These are phyloP conservation scores for Sitodiplosis mosellana DNA, from an alignment of 1,140 invertebrate genomes.

Conservation along the genomic window DNA sequence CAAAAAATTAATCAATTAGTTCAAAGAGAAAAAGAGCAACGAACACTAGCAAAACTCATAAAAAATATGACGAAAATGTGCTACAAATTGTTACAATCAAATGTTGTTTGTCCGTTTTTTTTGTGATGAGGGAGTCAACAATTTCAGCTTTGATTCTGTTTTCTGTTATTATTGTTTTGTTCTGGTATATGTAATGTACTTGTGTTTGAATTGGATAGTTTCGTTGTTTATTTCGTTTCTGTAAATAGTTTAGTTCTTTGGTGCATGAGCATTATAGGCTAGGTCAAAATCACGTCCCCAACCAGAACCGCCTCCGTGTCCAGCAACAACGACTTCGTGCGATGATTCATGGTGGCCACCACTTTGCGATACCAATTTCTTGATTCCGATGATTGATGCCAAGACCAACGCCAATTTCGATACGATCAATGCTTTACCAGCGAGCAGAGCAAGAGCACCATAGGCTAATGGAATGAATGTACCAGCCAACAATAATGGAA, in stretches of 20 bases:
- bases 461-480: constrained; percentile 60
- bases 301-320: constrained; percentile 40
- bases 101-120: too few relatives aligned
- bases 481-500: constrained; percentile 56
- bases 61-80: too few relatives aligned
- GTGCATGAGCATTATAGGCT: constrained; percentile 41
- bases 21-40: too few relatives aligned
- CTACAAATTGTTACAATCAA: too few relatives aligned
- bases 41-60: too few relatives aligned
- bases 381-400: constrained; percentile 63
- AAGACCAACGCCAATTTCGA: constrained; percentile 62
- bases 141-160: too few relatives aligned
- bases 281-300: constrained; percentile 49
- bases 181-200: too few relatives aligned
- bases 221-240: too few relatives aligned
- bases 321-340: constrained; percentile 51
- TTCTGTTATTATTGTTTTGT: too few relatives aligned
- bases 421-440: constrained; percentile 66
- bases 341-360: constrained; percentile 35
- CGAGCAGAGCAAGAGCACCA: constrained; percentile 55
- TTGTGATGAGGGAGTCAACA: too few relatives aligned
- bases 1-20: too few relatives aligned
- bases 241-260: constrained; percentile 16
- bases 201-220: too few relatives aligned
- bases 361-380: constrained; percentile 50